Conservation (phyloP, 2,888 invertebrate species). For the Oscheius sp. region DNA sequence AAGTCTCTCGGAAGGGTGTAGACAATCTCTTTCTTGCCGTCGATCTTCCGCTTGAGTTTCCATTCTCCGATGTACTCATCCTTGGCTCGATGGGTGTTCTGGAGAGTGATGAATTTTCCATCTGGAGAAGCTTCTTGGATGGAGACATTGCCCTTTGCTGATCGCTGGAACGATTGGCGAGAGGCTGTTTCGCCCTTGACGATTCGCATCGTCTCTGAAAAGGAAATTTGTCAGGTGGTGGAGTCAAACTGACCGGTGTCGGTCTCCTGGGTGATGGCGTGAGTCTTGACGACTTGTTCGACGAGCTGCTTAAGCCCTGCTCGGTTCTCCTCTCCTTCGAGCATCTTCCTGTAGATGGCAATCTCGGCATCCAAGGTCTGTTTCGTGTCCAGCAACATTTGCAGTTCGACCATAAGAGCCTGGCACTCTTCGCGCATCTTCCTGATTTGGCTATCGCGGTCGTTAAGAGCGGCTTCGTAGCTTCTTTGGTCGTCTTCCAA, state of each 20-base stretch:
- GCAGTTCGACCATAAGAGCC: conserved; percentile 73
- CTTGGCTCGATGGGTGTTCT: conserved; percentile 74
- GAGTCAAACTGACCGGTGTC: conserved; percentile 56
- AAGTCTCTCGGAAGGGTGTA: conserved; percentile 59
- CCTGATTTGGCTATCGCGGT: conserved; percentile 70
- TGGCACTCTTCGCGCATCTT: conserved; percentile 70
- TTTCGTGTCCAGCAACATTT: conserved; percentile 75
- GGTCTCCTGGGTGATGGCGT: conserved; percentile 64
- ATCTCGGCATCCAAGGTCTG: conserved; percentile 77
- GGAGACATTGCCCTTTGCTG: conserved; percentile 75
- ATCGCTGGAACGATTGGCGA: conserved; percentile 76
- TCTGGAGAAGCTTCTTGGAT: conserved; percentile 75
- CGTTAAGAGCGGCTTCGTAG: conserved; percentile 73
- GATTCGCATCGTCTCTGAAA: conserved; percentile 61
- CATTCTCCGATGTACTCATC: conserved; percentile 74
- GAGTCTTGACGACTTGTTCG: conserved; percentile 72
- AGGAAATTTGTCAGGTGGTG: conserved; percentile 16
- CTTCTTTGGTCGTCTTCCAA: conserved; percentile 74
- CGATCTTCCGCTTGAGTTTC: conserved; percentile 72
- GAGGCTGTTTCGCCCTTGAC: conserved; percentile 75
- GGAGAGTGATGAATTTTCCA: conserved; percentile 75
- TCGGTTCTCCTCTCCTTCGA: conserved; percentile 77
- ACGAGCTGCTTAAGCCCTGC: conserved; percentile 70
- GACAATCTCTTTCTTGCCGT: conserved; percentile 68
- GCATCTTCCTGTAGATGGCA: conserved; percentile 77